Percentiles rank a stretch among this genome's conserved stretches.
Conservation (phyloP, 30 jellyfish, hydroid and myxozoan species). For the Chrysaora quinquecirrha region DNA sequence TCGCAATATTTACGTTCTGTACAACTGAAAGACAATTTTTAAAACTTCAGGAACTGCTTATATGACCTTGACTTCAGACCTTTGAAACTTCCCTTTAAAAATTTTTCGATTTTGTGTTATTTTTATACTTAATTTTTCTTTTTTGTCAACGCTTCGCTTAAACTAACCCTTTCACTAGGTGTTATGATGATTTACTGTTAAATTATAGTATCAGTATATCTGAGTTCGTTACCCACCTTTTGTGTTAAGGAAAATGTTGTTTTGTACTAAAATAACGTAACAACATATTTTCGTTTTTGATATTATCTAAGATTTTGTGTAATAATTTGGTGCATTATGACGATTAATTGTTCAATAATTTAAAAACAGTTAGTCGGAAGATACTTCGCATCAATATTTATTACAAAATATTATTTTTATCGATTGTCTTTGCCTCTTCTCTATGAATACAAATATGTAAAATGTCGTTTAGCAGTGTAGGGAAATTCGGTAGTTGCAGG, state of each 20-base stretch:
- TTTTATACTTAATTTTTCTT: not conserved
- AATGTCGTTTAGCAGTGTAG: too few species aligned
- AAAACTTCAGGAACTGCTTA: not conserved
- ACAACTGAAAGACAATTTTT: not conserved
- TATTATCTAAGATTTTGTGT: not conserved
- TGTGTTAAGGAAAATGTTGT: not conserved
- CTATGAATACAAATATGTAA: too few species aligned
- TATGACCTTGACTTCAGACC: not conserved
- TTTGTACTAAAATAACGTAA: too few species aligned
- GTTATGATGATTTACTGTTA: not conserved
- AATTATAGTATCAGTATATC: not conserved
- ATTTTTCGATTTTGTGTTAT: not conserved
- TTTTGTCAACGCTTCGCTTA: too few species aligned
- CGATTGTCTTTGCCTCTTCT: too few species aligned
- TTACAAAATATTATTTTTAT: too few species aligned
- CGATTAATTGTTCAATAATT: not conserved
- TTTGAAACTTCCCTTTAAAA: too few species aligned
- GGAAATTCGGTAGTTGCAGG: too few species aligned
- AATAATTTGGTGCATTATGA: not conserved
- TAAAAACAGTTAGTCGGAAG: not conserved
- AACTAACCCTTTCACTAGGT: too few species aligned
- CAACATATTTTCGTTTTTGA: not conserved
- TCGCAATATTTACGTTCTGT: too few species aligned
- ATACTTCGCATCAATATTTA: not conserved
- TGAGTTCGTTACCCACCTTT: not conserved